Percentiles rank a stretch among this genome's conserved stretches.
phyloP scores from a whole-genome alignment of 2,888 invertebrate species.

The Leucophenga maculata region DNA sequence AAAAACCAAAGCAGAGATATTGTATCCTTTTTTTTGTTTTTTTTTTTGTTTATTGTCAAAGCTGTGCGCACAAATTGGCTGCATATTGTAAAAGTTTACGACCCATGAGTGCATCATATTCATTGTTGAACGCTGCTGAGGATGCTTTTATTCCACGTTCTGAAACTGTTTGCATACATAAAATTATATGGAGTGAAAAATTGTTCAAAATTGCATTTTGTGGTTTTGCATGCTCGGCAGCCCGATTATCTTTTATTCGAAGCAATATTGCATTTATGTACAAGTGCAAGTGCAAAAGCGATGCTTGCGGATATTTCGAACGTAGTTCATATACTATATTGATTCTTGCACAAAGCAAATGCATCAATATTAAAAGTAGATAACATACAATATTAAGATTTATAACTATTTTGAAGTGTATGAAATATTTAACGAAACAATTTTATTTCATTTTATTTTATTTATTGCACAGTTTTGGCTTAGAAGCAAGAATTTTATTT shows the following conservation, averaged over 20 bases:
- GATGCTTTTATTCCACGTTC: constrained; percentile 2
- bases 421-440: too few relatives aligned
- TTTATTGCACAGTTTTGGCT: not conserved
- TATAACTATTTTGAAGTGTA: too few relatives aligned
- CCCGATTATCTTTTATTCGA: constrained; percentile 14
- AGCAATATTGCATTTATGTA: not conserved
- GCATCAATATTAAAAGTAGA: too few relatives aligned
- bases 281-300: too few relatives aligned
- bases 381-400: too few relatives aligned
- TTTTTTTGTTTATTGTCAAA: too few relatives aligned
- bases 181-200: constrained; percentile 51
- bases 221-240: constrained; percentile 30
- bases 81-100: constrained; percentile 40
- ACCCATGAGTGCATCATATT: constrained; percentile 33
- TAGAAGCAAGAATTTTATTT: not conserved
- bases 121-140: not conserved
- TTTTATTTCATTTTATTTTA: too few relatives aligned
- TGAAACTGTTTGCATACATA: not conserved
- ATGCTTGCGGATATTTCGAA: constrained; percentile 31
- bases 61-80: not conserved
- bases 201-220: constrained; percentile 44
- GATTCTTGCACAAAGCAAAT: too few relatives aligned
- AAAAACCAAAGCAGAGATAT: not conserved
- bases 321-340: not conserved
- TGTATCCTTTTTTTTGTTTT: too few relatives aligned